Conservation (phyloP, 2,113 vertebrate genomes). For the Silurus glanis region DNA sequence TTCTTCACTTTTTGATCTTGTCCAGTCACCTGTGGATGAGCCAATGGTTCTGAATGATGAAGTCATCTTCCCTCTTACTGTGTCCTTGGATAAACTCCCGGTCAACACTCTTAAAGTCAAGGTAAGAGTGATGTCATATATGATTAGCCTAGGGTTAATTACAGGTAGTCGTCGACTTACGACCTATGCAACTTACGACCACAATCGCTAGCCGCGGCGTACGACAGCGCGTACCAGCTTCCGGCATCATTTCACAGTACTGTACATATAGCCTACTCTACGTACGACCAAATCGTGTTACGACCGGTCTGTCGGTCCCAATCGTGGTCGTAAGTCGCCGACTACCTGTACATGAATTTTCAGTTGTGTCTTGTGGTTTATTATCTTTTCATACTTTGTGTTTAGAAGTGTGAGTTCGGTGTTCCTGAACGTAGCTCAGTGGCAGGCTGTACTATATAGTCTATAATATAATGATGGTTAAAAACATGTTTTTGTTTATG, state of each 20-base stretch:
- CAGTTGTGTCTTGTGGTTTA: not conserved
- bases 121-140: conserved; percentile 64
- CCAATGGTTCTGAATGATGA: conserved; percentile 80
- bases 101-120: conserved; percentile 83
- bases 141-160: not conserved
- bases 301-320: too few relatives aligned
- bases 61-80: conserved; percentile 82
- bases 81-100: conserved; percentile 82
- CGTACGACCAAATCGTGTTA: too few relatives aligned
- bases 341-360: not conserved
- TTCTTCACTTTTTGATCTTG: not conserved
- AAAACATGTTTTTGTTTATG: not conserved
- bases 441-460: not conserved
- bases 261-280: too few relatives aligned
- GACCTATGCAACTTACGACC: too few relatives aligned
- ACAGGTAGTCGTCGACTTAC: too few relatives aligned
- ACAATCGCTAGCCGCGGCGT: too few relatives aligned
- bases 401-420: not conserved
- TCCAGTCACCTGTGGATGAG: conserved; percentile 75
- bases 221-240: too few relatives aligned
- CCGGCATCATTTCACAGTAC: too few relatives aligned
- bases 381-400: not conserved
- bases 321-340: too few relatives aligned
- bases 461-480: not conserved
- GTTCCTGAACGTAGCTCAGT: not conserved